Evolutionary conservation across 1,140 invertebrate species (phyloP).

Genomic region (Uloborus diversus): DNA sequence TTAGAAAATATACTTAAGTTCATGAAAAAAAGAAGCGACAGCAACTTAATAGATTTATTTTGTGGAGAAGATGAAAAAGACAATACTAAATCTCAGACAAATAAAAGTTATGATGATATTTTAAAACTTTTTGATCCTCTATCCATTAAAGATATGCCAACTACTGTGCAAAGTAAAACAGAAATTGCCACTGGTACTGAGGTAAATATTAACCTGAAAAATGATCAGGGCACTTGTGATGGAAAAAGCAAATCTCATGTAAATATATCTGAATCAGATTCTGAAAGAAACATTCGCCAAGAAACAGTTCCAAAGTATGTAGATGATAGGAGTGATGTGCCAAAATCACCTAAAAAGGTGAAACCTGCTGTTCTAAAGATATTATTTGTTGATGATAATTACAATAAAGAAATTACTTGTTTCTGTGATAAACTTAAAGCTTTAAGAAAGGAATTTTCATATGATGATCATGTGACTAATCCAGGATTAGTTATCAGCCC

Average conservation of each 20-base stretch:
- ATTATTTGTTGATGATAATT: constrained; percentile 8
- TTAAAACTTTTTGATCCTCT: constrained; percentile 58
- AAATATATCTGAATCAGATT: background rate
- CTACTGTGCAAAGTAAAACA: background rate
- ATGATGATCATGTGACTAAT: constrained; percentile 69
- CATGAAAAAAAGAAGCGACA: constrained; percentile 58
- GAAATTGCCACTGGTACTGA: background rate
- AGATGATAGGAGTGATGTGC: background rate
- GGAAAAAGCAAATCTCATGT: background rate
- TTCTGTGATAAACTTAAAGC: constrained; percentile 82
- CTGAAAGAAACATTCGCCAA: background rate
- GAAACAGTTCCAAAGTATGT: constrained; percentile 41
- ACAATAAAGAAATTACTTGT: constrained; percentile 73
- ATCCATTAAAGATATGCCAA: background rate
- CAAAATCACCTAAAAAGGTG: background rate
- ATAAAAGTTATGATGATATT: constrained; percentile 47
- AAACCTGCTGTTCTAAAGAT: constrained; percentile 34
- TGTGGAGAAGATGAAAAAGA: constrained; percentile 43
- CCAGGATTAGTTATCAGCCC: constrained; percentile 78
- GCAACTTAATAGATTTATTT: constrained; percentile 58
- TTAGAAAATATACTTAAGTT: constrained; percentile 53
- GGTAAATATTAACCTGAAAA: background rate
- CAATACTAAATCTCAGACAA: background rate
- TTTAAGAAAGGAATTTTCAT: constrained; percentile 74
- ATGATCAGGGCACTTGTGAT: background rate